Evolutionary conservation across 2,113 vertebrate species (phyloP).

Genomic region (Hyaena hyaena): DNA sequence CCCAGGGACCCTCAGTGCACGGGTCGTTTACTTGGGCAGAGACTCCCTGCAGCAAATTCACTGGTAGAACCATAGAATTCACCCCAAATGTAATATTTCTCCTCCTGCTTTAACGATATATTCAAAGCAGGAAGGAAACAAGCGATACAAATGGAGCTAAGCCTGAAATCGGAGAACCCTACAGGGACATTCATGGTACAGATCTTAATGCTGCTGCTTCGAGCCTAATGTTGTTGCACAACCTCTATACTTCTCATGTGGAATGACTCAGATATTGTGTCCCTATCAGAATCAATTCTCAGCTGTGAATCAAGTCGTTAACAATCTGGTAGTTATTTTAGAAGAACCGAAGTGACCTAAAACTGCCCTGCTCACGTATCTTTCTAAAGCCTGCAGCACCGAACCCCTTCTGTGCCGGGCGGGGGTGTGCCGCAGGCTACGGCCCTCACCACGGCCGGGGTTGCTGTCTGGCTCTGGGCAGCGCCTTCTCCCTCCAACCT

Average conservation of each 20-base stretch:
- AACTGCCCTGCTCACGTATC: background rate
- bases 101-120: background rate
- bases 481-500: background rate
- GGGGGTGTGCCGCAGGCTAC: background rate
- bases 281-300: background rate
- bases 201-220: background rate
- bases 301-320: background rate
- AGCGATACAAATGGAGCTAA: background rate
- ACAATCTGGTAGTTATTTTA: background rate
- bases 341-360: background rate
- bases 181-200: background rate
- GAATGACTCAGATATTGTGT: background rate
- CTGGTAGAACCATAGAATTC: background rate
- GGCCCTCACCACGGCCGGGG: fast-evolving
- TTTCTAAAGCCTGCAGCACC: background rate
- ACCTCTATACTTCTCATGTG: background rate
- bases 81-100: background rate
- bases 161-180: background rate
- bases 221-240: background rate
- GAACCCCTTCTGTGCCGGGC: background rate
- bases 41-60: background rate
- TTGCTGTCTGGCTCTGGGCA: fast-evolving
- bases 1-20: background rate
- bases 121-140: background rate
- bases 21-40: background rate